A percentile compares a stretch with the other conserved stretches of the same genome.
Conservation (phyloP, 2,113 vertebrate genomes). For the Ranitomeya variabilis region DNA sequence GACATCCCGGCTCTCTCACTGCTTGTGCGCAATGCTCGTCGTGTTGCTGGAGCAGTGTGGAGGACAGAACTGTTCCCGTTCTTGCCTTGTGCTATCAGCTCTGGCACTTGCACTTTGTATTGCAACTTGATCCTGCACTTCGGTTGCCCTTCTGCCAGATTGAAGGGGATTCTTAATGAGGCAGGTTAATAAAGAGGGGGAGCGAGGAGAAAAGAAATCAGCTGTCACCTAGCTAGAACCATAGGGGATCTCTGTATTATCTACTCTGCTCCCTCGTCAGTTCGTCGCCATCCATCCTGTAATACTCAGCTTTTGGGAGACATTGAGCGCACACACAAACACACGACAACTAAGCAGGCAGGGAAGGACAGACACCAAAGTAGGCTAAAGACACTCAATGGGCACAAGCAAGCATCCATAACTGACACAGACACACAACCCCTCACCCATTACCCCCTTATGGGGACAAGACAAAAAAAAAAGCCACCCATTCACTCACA, state of each 20-base stretch:
- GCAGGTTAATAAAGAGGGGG: background rate
- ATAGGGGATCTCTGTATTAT: constrained; percentile 11
- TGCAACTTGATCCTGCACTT: constrained; percentile 30
- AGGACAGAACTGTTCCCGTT: constrained; percentile 46
- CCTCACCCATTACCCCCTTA: constrained; percentile 42
- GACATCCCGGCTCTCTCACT: constrained; percentile 34
- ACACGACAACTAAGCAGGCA: constrained; percentile 55
- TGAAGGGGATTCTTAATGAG: constrained; percentile 32
- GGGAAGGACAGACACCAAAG: constrained; percentile 52
- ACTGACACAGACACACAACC: constrained; percentile 46
- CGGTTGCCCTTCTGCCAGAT: constrained; percentile 28
- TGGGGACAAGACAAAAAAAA: constrained; percentile 16
- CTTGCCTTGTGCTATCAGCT: constrained; percentile 52
- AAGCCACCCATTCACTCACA: constrained; percentile 45
- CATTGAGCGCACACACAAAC: constrained; percentile 49
- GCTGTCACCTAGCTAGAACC: constrained; percentile 38
- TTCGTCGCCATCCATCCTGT: constrained; percentile 44
- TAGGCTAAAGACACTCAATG: constrained; percentile 50
- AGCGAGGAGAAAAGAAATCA: background rate
- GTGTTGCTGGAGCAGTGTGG: constrained; percentile 37
- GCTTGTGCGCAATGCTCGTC: constrained; percentile 43
- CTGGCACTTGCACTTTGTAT: constrained; percentile 40
- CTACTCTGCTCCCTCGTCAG: constrained; percentile 32
- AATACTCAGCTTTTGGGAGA: constrained; percentile 45
- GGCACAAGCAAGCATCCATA: constrained; percentile 51